These are phyloP conservation scores for Danaus plexippus DNA, from an alignment of 1,140 invertebrate genomes.

Conservation along the genomic window DNA sequence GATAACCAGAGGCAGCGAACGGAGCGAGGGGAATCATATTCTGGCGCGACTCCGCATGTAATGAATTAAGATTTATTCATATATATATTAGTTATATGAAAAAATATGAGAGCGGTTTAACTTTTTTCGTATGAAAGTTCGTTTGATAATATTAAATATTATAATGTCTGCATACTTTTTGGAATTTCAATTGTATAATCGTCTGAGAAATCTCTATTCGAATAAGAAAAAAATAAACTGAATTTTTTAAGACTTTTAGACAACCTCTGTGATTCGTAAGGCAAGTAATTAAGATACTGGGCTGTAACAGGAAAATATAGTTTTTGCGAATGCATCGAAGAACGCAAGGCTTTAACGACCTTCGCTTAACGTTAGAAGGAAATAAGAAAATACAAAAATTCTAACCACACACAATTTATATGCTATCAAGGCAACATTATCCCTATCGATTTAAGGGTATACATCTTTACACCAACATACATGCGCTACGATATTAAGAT, in stretches of 20 bases:
- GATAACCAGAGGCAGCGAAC: constrained; percentile 67
- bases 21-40: constrained; percentile 69
- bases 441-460: constrained; percentile 46
- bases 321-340: constrained; percentile 1
- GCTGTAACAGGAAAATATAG: constrained; percentile 10
- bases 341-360: constrained; percentile 43
- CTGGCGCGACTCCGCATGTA: constrained; percentile 64
- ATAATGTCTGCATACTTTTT: no score
- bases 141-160: not conserved
- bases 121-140: constrained; percentile 45
- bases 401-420: constrained; percentile 17
- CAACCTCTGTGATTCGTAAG: no score
- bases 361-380: constrained; percentile 32
- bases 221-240: no score
- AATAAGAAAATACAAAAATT: constrained; percentile 36
- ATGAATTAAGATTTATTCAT: constrained; percentile 69
- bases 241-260: no score
- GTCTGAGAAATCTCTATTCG: no score
- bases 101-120: constrained; percentile 48
- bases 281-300: no score
- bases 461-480: constrained; percentile 35
- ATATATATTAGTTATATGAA: constrained; percentile 22
- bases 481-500: constrained; percentile 36
- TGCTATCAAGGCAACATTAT: constrained; percentile 29
- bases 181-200: no score